Conservation (phyloP, 2,888 invertebrate species). For the Hirtodrosophila confusa region DNA sequence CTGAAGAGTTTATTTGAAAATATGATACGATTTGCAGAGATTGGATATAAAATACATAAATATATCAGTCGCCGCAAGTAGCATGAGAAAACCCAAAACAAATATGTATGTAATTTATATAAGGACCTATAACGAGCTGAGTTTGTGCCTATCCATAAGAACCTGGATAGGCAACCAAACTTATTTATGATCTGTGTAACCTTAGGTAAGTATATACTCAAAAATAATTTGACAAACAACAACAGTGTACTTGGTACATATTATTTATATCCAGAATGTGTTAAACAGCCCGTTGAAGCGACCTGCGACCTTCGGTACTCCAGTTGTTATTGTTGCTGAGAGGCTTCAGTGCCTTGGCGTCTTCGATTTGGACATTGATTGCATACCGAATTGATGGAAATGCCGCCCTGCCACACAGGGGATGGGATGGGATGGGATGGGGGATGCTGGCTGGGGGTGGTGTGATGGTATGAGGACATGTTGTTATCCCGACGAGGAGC, state of each 20-base stretch:
- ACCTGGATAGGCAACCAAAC: conserved; percentile 1
- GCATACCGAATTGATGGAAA: conserved; percentile 80
- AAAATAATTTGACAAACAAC: conserved; percentile 19
- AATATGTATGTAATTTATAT: too few species aligned
- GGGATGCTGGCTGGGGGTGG: background rate
- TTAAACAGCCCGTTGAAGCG: conserved; percentile 33
- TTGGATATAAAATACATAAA: too few species aligned
- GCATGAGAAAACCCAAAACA: too few species aligned
- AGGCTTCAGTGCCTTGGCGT: conserved; percentile 61
- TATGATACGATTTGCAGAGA: too few species aligned
- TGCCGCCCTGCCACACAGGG: conserved; percentile 32
- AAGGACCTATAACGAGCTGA: too few species aligned
- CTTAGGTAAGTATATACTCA: background rate
- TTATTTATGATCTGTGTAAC: conserved; percentile 28
- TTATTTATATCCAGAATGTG: conserved; percentile 18
- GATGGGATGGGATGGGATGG: background rate
- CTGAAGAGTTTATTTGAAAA: too few species aligned
- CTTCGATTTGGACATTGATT: conserved; percentile 81
- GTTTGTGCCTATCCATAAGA: too few species aligned
- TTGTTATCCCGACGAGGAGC: conserved; percentile 54
- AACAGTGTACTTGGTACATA: background rate
- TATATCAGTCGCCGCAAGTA: too few species aligned
- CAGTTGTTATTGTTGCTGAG: conserved; percentile 54
- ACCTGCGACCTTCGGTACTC: conserved; percentile 27
- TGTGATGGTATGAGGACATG: conserved; percentile 47